Evolutionary conservation across 2,888 invertebrate species (phyloP).

Genomic region (Drosophila ustulata): DNA sequence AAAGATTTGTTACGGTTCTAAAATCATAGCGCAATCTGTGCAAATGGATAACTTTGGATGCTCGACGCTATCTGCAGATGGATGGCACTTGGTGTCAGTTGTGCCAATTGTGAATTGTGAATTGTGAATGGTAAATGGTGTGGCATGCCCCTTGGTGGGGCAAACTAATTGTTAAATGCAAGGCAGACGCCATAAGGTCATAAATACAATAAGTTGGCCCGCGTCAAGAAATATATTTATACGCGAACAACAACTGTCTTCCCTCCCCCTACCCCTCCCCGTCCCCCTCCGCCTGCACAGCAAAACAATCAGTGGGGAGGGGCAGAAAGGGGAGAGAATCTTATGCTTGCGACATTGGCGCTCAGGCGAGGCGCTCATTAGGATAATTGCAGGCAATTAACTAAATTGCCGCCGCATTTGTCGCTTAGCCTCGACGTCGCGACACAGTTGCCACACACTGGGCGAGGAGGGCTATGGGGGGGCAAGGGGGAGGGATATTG

Average conservation of each 20-base stretch:
- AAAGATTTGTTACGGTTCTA: too few relatives aligned
- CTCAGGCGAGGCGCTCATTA: conserved; percentile 82
- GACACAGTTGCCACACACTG: conserved; percentile 24
- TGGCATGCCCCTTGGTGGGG: background rate
- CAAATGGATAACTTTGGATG: background rate
- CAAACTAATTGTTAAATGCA: conserved; percentile 18
- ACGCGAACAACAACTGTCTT: conserved; percentile 51
- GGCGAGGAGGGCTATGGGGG: background rate
- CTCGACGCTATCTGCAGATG: conserved; percentile 2
- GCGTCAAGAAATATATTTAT: conserved; percentile 45
- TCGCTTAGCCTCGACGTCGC: conserved; percentile 66
- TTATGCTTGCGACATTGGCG: conserved; percentile 47
- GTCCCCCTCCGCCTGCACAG: background rate
- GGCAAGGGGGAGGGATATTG: conserved; percentile 11
- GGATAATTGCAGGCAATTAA: conserved; percentile 84
- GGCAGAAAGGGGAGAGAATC: conserved; percentile 9
- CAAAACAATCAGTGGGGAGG: background rate
- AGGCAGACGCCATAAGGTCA: conserved; percentile 73
- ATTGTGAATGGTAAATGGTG: background rate
- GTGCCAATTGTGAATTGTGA: too few relatives aligned
- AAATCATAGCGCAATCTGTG: too few relatives aligned
- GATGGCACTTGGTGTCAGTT: background rate
- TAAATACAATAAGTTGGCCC: conserved; percentile 75
- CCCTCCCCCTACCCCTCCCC: too few relatives aligned
- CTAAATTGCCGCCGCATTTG: conserved; percentile 84